Conservation (phyloP, 2,797 vertebrate genomes). For the Brachyrhaphis roseni region DNA sequence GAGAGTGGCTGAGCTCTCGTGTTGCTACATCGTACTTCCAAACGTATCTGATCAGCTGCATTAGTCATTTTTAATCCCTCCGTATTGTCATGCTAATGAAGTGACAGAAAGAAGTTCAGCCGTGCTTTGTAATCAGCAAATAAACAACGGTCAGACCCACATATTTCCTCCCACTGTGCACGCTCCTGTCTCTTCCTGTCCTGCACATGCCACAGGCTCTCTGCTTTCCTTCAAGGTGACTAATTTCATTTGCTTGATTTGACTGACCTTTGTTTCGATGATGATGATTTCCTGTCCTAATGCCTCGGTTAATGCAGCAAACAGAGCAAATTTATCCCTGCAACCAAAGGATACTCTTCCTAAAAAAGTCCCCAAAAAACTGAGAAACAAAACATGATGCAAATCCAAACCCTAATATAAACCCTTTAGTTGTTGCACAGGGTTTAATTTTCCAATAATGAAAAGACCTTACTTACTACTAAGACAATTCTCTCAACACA, state of each 20-base stretch:
- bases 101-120: conserved; percentile 38
- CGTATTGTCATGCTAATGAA: conserved; percentile 50
- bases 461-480: not conserved
- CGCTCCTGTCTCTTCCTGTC: conserved; percentile 16
- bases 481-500: not conserved
- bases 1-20: conserved; percentile 7
- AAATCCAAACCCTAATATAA: not conserved
- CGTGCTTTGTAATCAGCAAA: conserved; percentile 44
- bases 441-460: not conserved
- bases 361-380: conserved; percentile 14
- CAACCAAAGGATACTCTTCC: not conserved
- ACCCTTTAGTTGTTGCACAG: no score
- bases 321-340: conserved; percentile 69
- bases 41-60: conserved; percentile 27
- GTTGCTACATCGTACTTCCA: conserved; percentile 17
- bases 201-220: conserved; percentile 41
- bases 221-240: conserved; percentile 87
- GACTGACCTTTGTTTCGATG: conserved; percentile 93
- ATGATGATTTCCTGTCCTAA: conserved; percentile 96
- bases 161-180: conserved; percentile 21
- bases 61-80: conserved; percentile 46
- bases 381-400: conserved; percentile 15
- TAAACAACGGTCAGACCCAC: conserved; percentile 21
- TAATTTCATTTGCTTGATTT: conserved; percentile 92
- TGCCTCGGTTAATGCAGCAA: conserved; percentile 81